Evolutionary conservation across 2,113 vertebrate genomes (phyloP).

Genomic region (Melanostigma gelatinosum): DNA sequence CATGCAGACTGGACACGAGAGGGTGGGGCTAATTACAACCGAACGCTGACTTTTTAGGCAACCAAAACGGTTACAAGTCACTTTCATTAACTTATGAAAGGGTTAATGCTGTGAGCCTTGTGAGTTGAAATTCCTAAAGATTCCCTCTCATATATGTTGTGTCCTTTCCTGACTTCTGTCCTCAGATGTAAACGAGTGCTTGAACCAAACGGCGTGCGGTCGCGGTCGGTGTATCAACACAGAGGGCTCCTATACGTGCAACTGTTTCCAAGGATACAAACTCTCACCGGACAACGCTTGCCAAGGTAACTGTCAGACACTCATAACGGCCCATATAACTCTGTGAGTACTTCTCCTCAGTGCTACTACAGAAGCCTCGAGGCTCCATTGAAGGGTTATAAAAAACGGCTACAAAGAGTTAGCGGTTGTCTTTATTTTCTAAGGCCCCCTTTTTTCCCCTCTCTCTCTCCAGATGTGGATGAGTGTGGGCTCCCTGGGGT

Average conservation of each 20-base stretch:
- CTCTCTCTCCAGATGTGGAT: conserved; percentile 83
- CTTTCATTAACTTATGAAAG: no score
- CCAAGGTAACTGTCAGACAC: conserved; percentile 72
- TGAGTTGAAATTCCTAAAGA: not conserved
- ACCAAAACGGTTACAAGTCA: no score
- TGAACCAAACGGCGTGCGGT: conserved; percentile 74
- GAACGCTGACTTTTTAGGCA: no score
- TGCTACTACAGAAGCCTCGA: conserved; percentile 49
- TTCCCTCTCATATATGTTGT: not conserved
- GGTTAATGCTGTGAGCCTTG: not conserved
- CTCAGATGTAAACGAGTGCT: conserved; percentile 83
- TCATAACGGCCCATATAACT: not conserved
- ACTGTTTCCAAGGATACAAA: conserved; percentile 81
- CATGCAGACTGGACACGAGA: no score
- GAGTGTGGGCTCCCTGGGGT: conserved; percentile 84
- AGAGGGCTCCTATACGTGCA: conserved; percentile 82
- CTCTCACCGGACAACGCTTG: conserved; percentile 74
- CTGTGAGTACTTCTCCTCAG: conserved; percentile 40
- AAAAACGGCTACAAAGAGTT: conserved; percentile 43
- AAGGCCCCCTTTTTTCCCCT: conserved; percentile 15
- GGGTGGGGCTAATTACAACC: no score
- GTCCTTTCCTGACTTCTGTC: conserved; percentile 21
- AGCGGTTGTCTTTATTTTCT: conserved; percentile 48
- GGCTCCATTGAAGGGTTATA: conserved; percentile 30
- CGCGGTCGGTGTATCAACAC: conserved; percentile 81